Base-by-base conservation (phyloP, 2,888 invertebrate genomes). In the Dryocosmus kuriphilus region DNA sequence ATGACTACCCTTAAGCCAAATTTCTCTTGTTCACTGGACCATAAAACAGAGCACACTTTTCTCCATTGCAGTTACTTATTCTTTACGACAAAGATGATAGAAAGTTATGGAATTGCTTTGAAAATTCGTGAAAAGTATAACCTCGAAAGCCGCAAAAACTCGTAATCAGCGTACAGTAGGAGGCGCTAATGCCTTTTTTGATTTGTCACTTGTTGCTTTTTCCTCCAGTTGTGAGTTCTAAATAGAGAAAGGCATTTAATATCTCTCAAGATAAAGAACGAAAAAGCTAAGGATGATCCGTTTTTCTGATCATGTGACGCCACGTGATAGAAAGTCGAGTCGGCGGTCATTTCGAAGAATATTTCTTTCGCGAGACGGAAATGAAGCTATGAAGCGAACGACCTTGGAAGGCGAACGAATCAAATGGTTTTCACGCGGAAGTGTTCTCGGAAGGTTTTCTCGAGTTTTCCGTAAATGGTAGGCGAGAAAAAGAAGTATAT, bases 391-490 rank as follows among this genome's bases (percentile, higher is more conserved):
- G 75, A 73, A 78, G 60, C 73, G 74, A 76, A 77, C 76, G 77
- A 80, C 76, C 80, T 75, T 67, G 63, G 74, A 63, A 46, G 73
- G 61, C 51, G 46, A 75, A 63, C 32, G 73, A 78, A 77, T 55
- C 32, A 24, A 30, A 61, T 55, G 76, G 63, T 80, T 80, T 80
- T 80, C 80, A 80, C 75, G 77, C 78, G 80, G 77, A 77, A 78
- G 57, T 80, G 41, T 74, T 78, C 67, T 74, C 74, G 75, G 41
- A 75, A 79, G 77, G 77, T 77, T 77, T 79, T 79, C 80, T 79
- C 76, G 74, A 30, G 14, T 75, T 74, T 62, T 75, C 78, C 80
- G 71, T 80, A 77, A 32, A 80, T 76, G 77, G 80, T 51, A 65
- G 57, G 74, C 6, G 35, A 60, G 71, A 60, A 67, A 67, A 76